Evolutionary conservation across 2,113 vertebrate species (phyloP).

Genomic region (Mugil cephalus): DNA sequence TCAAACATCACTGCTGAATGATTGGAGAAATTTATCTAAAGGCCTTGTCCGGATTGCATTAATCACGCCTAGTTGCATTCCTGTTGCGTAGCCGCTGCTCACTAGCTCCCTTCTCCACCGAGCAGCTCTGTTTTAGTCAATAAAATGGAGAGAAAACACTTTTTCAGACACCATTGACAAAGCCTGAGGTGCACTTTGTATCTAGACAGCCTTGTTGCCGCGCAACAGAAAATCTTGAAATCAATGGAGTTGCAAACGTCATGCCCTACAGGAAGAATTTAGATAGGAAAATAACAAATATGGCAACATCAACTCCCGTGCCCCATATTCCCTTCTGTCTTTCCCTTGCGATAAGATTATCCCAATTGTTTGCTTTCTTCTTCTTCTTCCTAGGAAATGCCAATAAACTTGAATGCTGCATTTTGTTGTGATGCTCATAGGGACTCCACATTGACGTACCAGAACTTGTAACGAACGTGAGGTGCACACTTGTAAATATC

Average conservation of each 20-base stretch:
- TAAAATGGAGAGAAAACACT: slow-evolving; percentile 52
- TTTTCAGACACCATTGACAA: slow-evolving; percentile 43
- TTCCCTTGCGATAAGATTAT: slow-evolving; percentile 57
- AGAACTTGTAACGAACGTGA: slow-evolving; percentile 41
- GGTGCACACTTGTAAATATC: slow-evolving; percentile 40
- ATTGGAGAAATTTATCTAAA: slow-evolving; percentile 31
- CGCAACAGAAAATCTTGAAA: slow-evolving; percentile 58
- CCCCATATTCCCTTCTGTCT: slow-evolving; percentile 30
- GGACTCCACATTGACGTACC: slow-evolving; percentile 1
- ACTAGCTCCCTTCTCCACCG: slow-evolving; percentile 24
- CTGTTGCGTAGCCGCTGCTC: slow-evolving; percentile 17
- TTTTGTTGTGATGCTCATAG: slow-evolving; percentile 32
- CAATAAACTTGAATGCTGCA: slow-evolving; percentile 23
- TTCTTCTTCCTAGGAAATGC: slow-evolving; percentile 43
- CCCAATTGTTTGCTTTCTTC: slow-evolving; percentile 66
- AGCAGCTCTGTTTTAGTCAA: slow-evolving; percentile 46
- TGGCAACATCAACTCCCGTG: slow-evolving; percentile 34
- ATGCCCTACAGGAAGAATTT: slow-evolving; percentile 55
- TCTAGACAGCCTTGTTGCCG: slow-evolving; percentile 48
- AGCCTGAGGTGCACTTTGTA: slow-evolving; percentile 52
- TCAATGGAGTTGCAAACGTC: slow-evolving; percentile 59
- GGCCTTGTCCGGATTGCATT: slow-evolving; percentile 39
- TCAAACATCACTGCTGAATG: slow-evolving; percentile 26
- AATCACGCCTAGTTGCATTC: slow-evolving; percentile 47
- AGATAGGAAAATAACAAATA: slow-evolving; percentile 61